A percentile compares a stretch with the other conserved stretches of the same genome.
These are phyloP conservation scores for Crossaster papposus DNA, from an alignment of 53 echinoderm and acorn worm genomes.

Conservation along the genomic window DNA sequence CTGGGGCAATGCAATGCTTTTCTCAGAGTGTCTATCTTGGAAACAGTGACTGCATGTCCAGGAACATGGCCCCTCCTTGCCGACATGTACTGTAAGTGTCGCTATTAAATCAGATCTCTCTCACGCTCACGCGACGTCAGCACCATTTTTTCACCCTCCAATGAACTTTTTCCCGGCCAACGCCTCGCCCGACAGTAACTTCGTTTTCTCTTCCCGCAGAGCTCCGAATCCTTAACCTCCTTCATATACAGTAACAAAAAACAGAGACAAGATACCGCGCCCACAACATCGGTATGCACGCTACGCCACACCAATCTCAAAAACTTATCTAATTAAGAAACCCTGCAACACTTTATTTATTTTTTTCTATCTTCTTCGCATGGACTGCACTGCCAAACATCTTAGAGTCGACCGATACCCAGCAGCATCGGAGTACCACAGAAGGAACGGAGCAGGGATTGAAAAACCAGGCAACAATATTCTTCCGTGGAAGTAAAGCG, in stretches of 20 bases:
- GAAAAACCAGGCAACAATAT: neutral
- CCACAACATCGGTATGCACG: constrained; percentile 19
- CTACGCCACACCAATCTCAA: constrained; percentile 27
- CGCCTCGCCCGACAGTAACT: neutral
- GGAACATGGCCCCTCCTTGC: neutral
- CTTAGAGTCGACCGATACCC: neutral
- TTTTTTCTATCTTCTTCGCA: neutral
- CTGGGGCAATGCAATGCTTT: neutral
- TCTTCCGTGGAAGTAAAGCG: neutral
- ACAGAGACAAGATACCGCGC: neutral
- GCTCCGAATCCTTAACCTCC: neutral
- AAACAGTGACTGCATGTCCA: neutral
- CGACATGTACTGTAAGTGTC: too few relatives aligned
- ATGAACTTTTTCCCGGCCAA: neutral
- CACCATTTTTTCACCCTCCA: neutral
- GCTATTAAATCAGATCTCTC: neutral
- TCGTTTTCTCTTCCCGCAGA: neutral
- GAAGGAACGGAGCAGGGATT: neutral
- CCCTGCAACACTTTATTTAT: neutral
- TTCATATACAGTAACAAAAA: neutral
- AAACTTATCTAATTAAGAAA: constrained; percentile 28
- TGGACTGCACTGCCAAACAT: neutral
- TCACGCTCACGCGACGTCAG: neutral
- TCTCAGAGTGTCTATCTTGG: neutral
- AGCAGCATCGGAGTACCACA: neutral